These are phyloP conservation scores for Pemphredon lugubris DNA, from an alignment of 2,888 invertebrate species.

Conservation along the genomic window DNA sequence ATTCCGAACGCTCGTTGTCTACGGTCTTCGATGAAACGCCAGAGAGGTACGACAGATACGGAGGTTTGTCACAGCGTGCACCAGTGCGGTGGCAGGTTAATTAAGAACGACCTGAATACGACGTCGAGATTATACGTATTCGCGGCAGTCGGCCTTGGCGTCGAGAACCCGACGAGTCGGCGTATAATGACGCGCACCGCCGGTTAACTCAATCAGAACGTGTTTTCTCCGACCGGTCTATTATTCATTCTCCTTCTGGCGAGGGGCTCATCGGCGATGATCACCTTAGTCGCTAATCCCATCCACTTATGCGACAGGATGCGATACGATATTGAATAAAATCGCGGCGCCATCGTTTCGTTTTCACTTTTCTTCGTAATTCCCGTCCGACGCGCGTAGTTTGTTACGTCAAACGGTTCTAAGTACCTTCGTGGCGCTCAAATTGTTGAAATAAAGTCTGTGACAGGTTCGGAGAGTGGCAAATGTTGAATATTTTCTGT, in stretches of 20 bases:
- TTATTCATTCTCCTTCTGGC: conserved; percentile 60
- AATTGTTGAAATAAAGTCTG: too few relatives aligned
- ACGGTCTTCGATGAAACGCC: conserved; percentile 16
- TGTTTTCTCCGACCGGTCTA: conserved; percentile 58
- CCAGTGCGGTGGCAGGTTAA: conserved; percentile 55
- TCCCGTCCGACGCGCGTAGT: background rate
- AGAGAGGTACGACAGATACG: conserved; percentile 20
- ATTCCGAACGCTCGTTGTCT: background rate
- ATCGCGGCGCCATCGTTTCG: conserved; percentile 27
- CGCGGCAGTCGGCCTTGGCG: conserved; percentile 59
- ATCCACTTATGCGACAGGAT: conserved; percentile 47
- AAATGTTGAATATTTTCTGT: too few relatives aligned
- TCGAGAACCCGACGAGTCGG: conserved; percentile 54
- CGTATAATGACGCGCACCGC: conserved; percentile 60
- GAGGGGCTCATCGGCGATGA: conserved; percentile 54
- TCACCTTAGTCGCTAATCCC: conserved; percentile 55
- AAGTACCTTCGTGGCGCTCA: too few relatives aligned
- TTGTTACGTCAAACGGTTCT: too few relatives aligned
- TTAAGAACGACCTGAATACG: conserved; percentile 68
- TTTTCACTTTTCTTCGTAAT: conserved; percentile 7
- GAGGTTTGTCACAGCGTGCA: conserved; percentile 20
- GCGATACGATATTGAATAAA: conserved; percentile 47
- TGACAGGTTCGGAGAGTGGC: too few relatives aligned
- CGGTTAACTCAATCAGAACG: conserved; percentile 69
- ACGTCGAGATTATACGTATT: conserved; percentile 59